Base-by-base conservation (phyloP, 2,113 vertebrate species). In the Phodopus roborovskii region DNA sequence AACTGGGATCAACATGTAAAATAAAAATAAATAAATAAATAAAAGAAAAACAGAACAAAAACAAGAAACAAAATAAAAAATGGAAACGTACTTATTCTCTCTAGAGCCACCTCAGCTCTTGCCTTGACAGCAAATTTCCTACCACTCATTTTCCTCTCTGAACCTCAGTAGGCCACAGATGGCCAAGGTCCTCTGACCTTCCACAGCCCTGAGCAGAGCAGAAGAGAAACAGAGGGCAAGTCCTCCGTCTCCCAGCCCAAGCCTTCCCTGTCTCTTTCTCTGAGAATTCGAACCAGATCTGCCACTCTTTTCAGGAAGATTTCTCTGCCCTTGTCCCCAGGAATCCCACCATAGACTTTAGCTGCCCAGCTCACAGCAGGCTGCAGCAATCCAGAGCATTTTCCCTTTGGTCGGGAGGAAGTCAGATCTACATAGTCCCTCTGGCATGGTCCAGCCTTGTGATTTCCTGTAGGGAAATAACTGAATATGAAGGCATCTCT, bases 391-490 rank as follows among this genome's bases (percentile, higher is more conserved):
- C 39, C 45, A 73, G 42, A 17, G 7, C 20, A 33, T 10, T 56
- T 92, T 90, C 53, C n/a, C 28, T 39, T 94, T 66, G 81, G 19
- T 11, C 45, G 71, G 62, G 26, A 83, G 36, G 73, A 95, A 93
- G 94, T 86, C 28, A 90, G 87, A 90, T 19, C n/a, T 79, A 8
- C 4, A 11, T 17, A 30, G 45, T 33, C 53, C 42, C 33, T 64
- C 42, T 33, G 74, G 60, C 39, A 17, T 48, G 36, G 56, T 68
- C 19, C 53, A 84, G 74, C 87, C 74, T 92, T 39, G 3, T 90
- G 70, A 88, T 48, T 95, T 97, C 86, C 77, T 85, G 7, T n/a
- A 77, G 95, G 81, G n/a, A 93, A 94, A 92, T 95, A 90, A 68
- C 50, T 68, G 64, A 94, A 70, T 84, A 56, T 90, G 95, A 97